phyloP scores from a whole-genome alignment of 1,140 invertebrate genomes.

The Calephelis nemesis region DNA sequence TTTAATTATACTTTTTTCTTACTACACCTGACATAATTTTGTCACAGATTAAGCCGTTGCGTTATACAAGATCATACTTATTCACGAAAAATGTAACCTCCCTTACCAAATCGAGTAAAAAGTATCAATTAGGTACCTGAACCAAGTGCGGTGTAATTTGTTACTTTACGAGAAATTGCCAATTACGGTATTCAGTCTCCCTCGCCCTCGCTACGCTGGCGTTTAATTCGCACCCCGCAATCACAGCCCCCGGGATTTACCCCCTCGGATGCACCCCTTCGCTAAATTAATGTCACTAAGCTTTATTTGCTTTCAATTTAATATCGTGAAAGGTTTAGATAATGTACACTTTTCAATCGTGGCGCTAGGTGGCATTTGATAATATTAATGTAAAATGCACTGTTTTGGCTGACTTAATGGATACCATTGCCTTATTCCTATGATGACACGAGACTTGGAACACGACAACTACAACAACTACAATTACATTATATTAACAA shows the following conservation, averaged over 20 bases:
- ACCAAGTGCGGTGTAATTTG: slow-evolving; percentile 28
- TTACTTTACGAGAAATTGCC: slow-evolving; percentile 33
- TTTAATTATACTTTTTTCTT: too few relatives aligned
- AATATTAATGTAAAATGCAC: too few relatives aligned
- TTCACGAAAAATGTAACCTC: too few relatives aligned
- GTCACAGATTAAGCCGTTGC: too few relatives aligned
- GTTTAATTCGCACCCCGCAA: slow-evolving; percentile 23
- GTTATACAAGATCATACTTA: too few relatives aligned
- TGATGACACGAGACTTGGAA: too few relatives aligned
- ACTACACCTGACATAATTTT: too few relatives aligned
- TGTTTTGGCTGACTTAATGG: too few relatives aligned
- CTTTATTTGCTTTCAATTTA: slow-evolving; percentile 10
- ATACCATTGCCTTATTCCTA: too few relatives aligned
- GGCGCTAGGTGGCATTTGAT: slow-evolving; percentile 21
- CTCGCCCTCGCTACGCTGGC: slow-evolving; percentile 20
- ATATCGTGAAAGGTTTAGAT: slow-evolving; percentile 20
- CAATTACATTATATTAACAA: too few relatives aligned
- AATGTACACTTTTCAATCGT: not conserved
- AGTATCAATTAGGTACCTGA: slow-evolving; percentile 21
- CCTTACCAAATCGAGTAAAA: not conserved
- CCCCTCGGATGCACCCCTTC: not conserved
- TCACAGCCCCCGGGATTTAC: slow-evolving; percentile 20
- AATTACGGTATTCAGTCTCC: slow-evolving; percentile 33
- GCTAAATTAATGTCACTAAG: not conserved
- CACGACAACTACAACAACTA: too few relatives aligned